These are phyloP conservation scores for Anser brachyrhynchus DNA, from an alignment of 2,113 vertebrate species.

Conservation along the genomic window DNA sequence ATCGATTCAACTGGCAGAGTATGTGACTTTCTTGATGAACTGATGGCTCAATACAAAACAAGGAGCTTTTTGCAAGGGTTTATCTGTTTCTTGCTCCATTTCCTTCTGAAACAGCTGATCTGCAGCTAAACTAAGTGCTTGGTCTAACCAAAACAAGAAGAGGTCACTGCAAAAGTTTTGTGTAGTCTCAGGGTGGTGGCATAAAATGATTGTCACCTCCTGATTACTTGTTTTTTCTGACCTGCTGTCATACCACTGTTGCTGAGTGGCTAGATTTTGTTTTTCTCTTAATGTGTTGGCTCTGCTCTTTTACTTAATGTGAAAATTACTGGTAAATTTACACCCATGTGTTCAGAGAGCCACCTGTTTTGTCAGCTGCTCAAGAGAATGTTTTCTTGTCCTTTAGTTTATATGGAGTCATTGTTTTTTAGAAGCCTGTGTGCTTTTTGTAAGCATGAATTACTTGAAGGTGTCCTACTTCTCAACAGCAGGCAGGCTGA, in stretches of 20 bases:
- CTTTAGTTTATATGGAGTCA: not conserved
- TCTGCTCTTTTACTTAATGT: not conserved
- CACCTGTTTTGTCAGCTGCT: constrained; percentile 25
- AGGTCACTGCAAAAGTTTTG: not conserved
- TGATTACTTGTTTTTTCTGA: not conserved
- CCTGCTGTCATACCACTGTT: not conserved
- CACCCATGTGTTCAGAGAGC: not conserved
- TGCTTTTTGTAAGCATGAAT: not conserved
- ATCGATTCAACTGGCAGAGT: not conserved
- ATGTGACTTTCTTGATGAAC: not conserved
- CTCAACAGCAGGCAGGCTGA: not conserved
- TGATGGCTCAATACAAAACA: not conserved
- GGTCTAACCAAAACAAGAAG: not conserved
- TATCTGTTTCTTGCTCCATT: not conserved
- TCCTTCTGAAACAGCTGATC: not conserved
- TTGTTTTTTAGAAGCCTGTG: not conserved
- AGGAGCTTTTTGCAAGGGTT: not conserved
- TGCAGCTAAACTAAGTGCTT: not conserved
- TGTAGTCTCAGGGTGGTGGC: not conserved
- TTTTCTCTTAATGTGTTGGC: not conserved
- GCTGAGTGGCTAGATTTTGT: not conserved
- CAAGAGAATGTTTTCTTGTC: not conserved
- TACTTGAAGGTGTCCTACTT: not conserved
- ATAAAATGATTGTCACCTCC: not conserved
- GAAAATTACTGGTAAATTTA: not conserved